Conservation (phyloP, 2,888 invertebrate genomes). For the Chaetogeoica ovagalla region DNA sequence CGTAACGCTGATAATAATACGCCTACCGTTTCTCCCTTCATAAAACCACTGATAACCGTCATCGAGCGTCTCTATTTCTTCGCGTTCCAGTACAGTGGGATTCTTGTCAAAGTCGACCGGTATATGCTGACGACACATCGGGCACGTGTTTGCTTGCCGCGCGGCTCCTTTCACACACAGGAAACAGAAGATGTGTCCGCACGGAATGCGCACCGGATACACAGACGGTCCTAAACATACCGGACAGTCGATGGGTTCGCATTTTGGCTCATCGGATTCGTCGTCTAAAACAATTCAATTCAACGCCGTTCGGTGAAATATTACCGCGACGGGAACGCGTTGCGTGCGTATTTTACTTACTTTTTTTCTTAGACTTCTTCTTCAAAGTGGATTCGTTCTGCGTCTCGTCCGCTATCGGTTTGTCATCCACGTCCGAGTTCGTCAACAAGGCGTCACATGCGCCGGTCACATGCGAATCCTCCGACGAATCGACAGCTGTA, state of each 20-base stretch:
- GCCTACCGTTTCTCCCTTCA: conserved; percentile 86
- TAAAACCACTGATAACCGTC: conserved; percentile 90
- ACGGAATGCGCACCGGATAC: conserved; percentile 90
- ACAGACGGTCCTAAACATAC: conserved; percentile 88
- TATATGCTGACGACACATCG: conserved; percentile 89
- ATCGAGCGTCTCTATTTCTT: conserved; percentile 60
- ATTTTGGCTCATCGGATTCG: not conserved
- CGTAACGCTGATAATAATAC: not conserved
- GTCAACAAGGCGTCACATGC: not conserved
- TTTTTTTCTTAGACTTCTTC: not conserved
- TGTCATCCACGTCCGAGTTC: not conserved
- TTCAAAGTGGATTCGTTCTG: not conserved
- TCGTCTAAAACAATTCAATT: not conserved
- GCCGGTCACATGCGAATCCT: not conserved
- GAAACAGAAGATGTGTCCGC: conserved; percentile 94
- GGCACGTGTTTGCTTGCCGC: conserved; percentile 84
- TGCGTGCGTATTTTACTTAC: no score
- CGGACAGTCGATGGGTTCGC: conserved; percentile 69
- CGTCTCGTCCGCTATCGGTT: not conserved
- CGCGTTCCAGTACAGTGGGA: conserved; percentile 73
- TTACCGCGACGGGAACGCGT: no score
- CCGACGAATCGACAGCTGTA: not conserved
- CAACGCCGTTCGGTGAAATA: not conserved
- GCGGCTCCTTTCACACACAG: conserved; percentile 92
- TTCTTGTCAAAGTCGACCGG: conserved; percentile 86